phyloP scores from a whole-genome alignment of 2,797 vertebrate species.

The Paratrypauchen microcephalus region DNA sequence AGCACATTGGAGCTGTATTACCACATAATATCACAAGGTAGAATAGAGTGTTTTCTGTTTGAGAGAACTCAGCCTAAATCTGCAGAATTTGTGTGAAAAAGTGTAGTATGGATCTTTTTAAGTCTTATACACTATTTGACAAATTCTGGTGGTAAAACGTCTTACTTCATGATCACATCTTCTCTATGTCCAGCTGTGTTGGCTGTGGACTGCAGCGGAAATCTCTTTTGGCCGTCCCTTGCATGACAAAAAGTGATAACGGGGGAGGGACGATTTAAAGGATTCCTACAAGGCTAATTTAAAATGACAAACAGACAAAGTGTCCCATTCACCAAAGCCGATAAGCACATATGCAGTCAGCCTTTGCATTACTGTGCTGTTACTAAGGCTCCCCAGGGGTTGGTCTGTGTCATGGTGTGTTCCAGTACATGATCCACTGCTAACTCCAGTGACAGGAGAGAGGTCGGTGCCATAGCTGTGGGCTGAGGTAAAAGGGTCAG shows the following conservation, averaged over 20 bases:
- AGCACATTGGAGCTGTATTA: too few species aligned
- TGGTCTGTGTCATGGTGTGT: conserved; percentile 3
- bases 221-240: conserved; percentile 4
- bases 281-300: conserved; percentile 4
- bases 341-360: conserved; percentile 10
- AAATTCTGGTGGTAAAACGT: neutral
- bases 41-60: too few species aligned
- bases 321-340: conserved; percentile 9
- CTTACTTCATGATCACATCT: neutral
- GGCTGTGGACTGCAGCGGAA: conserved; percentile 12
- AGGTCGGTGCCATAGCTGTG: conserved; percentile 23
- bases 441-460: conserved; percentile 37
- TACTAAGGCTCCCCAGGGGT: conserved; percentile 14
- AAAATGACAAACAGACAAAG: conserved; percentile 19
- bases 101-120: too few species aligned
- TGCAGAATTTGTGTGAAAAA: too few species aligned
- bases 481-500: conserved; percentile 39
- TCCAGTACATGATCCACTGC: conserved; percentile 6
- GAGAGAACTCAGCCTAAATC: too few species aligned
- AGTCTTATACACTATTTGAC: neutral
- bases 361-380: neutral
- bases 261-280: conserved; percentile 3
- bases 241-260: conserved; percentile 10
- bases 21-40: too few species aligned
- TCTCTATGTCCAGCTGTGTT: conserved; percentile 33